Base-by-base conservation (phyloP, 2,113 vertebrate genomes). In the Mastomys coucha region DNA sequence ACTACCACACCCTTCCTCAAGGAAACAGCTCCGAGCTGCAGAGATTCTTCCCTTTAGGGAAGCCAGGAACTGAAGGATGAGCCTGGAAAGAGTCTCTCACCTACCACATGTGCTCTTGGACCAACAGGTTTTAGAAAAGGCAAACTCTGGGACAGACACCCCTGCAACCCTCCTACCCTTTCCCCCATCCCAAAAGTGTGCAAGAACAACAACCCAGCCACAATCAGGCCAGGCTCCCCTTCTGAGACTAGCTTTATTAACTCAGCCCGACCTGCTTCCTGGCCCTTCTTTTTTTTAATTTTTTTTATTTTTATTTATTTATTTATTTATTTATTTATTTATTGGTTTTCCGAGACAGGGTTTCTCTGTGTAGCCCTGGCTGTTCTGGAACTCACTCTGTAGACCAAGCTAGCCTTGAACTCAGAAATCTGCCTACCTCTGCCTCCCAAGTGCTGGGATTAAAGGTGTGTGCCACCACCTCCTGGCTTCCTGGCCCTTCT, bases 181-280 rank as follows among this genome's bases (percentile, higher is more conserved):
- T 5, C 63, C 31, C 65, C 31, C 6, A 33, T 31, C 67, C 31
- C 20, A 2, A 63, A 49, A 65, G 2, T 67, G 24, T 49, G 91
- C 63, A 56, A 82, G 56, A 89, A 93, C 72, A 75, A 31, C 22
- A 89, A 58, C 70, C 89, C 69, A 58, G 75, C 9, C 86, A 45
- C 36, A 9, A 28, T 19, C 49, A 58, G n/a, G 82, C 39, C 76
- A 56, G 33, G 78, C 36, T 81, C 73, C 73, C 65, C 28, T 93
- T 90, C 91, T 77, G 87, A 94, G 58, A 94, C 51, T 0, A 16
- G 51, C 51, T 95, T 78, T 92, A 69, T 26, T 60, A 88, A 82
- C 67, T 77, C 70, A 45, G 75, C 85, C 88, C 49, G 20, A 72
- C 82, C 69, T 56, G 60, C 24, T 26, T 63, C 90, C 33, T n/a